Evolutionary conservation across 2,888 invertebrate genomes (phyloP).

Genomic region (Drosophila ustulata): DNA sequence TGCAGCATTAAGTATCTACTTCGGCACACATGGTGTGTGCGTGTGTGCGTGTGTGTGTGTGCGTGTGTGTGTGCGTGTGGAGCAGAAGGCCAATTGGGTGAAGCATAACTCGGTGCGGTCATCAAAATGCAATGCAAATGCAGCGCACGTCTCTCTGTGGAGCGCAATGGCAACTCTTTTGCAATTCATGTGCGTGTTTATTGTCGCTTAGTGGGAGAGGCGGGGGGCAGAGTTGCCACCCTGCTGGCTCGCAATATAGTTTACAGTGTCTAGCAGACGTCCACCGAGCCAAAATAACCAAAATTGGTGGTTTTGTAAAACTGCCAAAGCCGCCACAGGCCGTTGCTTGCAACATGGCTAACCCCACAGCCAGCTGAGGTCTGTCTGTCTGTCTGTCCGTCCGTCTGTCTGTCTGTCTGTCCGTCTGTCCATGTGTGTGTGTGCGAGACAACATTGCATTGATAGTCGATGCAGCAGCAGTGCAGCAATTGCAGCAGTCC

Average conservation of each 20-base stretch:
- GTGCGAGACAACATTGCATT: slow-evolving; percentile 59
- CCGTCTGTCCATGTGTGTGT: slow-evolving; percentile 2
- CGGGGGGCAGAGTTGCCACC: background rate
- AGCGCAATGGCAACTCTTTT: slow-evolving; percentile 55
- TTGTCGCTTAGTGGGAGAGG: slow-evolving; percentile 64
- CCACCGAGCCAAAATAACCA: slow-evolving; percentile 57
- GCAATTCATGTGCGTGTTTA: slow-evolving; percentile 65
- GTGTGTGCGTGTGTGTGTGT: background rate
- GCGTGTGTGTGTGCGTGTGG: background rate
- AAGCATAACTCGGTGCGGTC: slow-evolving; percentile 50
- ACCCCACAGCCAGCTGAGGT: slow-evolving; percentile 17
- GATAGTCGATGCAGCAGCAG: slow-evolving; percentile 63
- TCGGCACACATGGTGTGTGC: slow-evolving; percentile 1
- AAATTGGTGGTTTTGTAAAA: slow-evolving; percentile 78
- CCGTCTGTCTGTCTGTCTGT: background rate
- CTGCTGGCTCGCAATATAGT: background rate
- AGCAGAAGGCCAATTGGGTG: slow-evolving; percentile 63
- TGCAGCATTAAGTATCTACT: slow-evolving; percentile 29
- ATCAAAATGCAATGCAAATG: slow-evolving; percentile 62
- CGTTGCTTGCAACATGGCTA: slow-evolving; percentile 45
- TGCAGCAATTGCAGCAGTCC: slow-evolving; percentile 14
- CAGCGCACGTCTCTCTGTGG: slow-evolving; percentile 47
- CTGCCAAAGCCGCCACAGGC: slow-evolving; percentile 62
- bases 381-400: background rate
- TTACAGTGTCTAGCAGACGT: slow-evolving; percentile 34